Evolutionary conservation across 2,113 vertebrate species (phyloP).

Genomic region (Catharus bicknelli): DNA sequence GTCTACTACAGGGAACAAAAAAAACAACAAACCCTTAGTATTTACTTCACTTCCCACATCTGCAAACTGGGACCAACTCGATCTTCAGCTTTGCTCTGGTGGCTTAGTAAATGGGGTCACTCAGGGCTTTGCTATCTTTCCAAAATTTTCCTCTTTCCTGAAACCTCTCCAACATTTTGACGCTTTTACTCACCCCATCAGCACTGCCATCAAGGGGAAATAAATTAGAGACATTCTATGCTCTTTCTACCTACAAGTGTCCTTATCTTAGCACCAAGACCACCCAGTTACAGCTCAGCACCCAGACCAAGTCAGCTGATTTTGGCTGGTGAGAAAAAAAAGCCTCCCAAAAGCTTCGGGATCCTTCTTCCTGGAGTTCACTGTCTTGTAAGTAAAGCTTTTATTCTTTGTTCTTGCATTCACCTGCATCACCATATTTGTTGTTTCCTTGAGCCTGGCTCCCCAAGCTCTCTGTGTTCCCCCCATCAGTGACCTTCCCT

Average conservation of each 20-base stretch:
- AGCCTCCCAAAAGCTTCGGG: background rate
- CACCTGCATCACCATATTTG: background rate
- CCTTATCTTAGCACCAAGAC: fast-evolving
- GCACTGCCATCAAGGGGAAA: background rate
- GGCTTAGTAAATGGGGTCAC: fast-evolving
- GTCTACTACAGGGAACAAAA: background rate
- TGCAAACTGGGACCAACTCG: background rate
- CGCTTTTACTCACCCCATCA: background rate
- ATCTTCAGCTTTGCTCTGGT: background rate
- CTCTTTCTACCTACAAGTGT: background rate
- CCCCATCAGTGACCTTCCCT: background rate
- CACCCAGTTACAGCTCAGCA: background rate
- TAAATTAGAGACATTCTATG: background rate
- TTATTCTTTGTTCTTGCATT: background rate
- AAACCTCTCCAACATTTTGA: background rate
- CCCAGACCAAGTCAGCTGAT: background rate
- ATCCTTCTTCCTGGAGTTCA: background rate
- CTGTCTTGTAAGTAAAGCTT: background rate
- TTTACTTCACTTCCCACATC: background rate
- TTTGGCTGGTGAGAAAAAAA: background rate
- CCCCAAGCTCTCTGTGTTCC: fast-evolving
- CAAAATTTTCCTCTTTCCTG: background rate
- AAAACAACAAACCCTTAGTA: background rate
- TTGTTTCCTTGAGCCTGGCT: background rate
- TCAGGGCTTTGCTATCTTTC: background rate